Evolutionary conservation across 1,140 invertebrate genomes (phyloP), one percentile per base, ranked within the genome.

Genomic region (Lepidotrigona ventralis): DNA sequence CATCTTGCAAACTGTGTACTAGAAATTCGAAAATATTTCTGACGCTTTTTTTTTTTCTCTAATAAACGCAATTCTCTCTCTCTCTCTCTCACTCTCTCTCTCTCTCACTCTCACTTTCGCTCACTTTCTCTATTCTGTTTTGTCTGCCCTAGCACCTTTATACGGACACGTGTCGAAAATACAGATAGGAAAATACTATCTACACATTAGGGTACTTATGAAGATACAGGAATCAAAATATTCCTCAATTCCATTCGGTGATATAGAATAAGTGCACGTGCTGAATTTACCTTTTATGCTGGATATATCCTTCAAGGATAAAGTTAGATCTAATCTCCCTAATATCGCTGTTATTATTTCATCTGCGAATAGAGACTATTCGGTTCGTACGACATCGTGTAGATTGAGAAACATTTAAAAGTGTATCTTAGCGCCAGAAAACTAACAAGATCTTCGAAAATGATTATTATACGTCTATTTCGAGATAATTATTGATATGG

Each of bases 221-320:
- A 58, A 56, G 29, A 51, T 58, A 77, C 39, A 68, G 33, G 81
- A 77, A 82, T 58, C 19, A 73, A 71, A 77, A 56, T 77, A 33
- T 69, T 77, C n/a, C 64, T 77, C 81, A 77, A 82, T 77, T 82
- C 74, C 74, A 51, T 77, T 51, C 8, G n/a, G 66, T 58, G 66
- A 77, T 82, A 56, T 77, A 82, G 66, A 77, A 54, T 51, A 60
- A 77, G 64, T 70, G 33, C 53, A 70, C 53, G 64, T 70, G 63
- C 54, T 70, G 74, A 82, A 60, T 82, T 77, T 77, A 69, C 21
- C 29, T n/a, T 53, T 63, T 46, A 14, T 21, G 39, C 15, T 64
- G n/a, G 11, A 33, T 58, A n/a, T 51, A n/a, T 51, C 39, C 39
- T 46, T 8, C n/a, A 63, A 63, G 46, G 64, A 39, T 23, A 69